phyloP scores from a whole-genome alignment of 2,113 vertebrate species.

The Nothobranchius furzeri region DNA sequence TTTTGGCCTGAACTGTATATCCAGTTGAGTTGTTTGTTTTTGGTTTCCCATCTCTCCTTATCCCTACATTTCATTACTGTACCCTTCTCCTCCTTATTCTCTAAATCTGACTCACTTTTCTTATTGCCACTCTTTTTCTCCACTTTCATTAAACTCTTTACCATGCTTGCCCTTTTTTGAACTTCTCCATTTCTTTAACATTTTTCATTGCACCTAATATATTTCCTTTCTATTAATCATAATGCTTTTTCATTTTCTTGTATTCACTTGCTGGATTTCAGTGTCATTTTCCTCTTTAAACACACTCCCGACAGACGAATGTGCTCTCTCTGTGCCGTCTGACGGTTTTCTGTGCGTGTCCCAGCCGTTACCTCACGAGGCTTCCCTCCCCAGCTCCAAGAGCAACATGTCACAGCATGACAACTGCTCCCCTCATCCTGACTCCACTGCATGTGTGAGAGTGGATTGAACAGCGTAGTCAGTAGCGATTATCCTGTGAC shows the following conservation, averaged over 20 bases:
- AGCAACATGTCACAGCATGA: constrained; percentile 67
- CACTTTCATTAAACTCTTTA: background rate
- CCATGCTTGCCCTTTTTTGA: too few relatives aligned
- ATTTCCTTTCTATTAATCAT: background rate
- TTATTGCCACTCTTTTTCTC: too few relatives aligned
- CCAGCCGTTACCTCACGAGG: constrained; percentile 49
- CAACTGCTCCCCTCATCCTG: constrained; percentile 39
- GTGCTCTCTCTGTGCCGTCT: constrained; percentile 4
- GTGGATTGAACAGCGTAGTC: constrained; percentile 38
- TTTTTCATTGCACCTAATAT: too few relatives aligned
- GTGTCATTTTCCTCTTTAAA: background rate
- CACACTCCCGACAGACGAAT: constrained; percentile 8
- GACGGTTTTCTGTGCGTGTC: constrained; percentile 21
- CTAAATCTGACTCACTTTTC: too few relatives aligned
- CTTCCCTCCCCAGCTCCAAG: constrained; percentile 45
- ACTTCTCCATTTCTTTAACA: too few relatives aligned
- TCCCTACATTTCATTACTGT: too few relatives aligned
- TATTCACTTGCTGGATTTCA: background rate
- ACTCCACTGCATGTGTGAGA: constrained; percentile 12
- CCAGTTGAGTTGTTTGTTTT: too few relatives aligned
- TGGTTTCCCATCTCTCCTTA: too few relatives aligned
- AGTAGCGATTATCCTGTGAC: constrained; percentile 55
- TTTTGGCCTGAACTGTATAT: too few relatives aligned
- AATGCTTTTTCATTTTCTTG: background rate
- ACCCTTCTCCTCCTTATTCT: too few relatives aligned